Base-by-base conservation (phyloP, 2,888 invertebrate genomes). In the Tiphia femorata region DNA sequence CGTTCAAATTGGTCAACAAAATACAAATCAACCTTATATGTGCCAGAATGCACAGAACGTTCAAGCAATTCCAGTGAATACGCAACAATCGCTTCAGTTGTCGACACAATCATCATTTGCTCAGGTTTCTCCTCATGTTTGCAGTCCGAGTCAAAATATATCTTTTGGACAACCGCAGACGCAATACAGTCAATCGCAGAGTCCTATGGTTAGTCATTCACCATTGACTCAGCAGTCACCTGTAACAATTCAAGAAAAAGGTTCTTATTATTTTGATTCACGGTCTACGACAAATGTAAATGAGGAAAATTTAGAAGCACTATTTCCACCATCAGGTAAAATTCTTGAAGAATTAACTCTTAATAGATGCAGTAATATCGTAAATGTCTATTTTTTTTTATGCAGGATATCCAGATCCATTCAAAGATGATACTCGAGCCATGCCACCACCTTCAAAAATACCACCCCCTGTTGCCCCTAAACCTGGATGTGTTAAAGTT, bases 361-460 rank as follows among this genome's bases (percentile, higher is more conserved):
- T 49, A n/a, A 52, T 25, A 20, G 16, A 25, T 27, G 41, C 2
- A 10, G 14, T 38, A 41, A 29, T 19, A 14, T n/a, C 4, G n/a
- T 44, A 27, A 20, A 0, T n/a, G n/a, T n/a, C n/a, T n/a, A n/a
- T n/a, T n/a, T n/a, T n/a, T n/a, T n/a, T n/a, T n/a, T n/a, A n/a
- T 59, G 41, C 60, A 82, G 87, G 87, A 30, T 91, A 89, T 84
- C 90, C 91, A 16, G 91, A 91, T 85, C 91, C 91, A 3, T 91
- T 91, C 72, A 88, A 89, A 83, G 91, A 91, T 67, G 86, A 86
- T 48, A 58, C 73, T 2, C 72, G 79, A 38, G 61, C 76, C 1
- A 76, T 80, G 76, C 76, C 79, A 10, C 79, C 80, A 1, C 73
- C 81, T 8, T 43, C 77, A 3, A 83, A 81, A 71, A 84, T 82